Percentiles rank a stretch among this genome's conserved stretches.
Conservation (phyloP, 2,888 invertebrate species). For the Tetramorium bicarinatum region DNA sequence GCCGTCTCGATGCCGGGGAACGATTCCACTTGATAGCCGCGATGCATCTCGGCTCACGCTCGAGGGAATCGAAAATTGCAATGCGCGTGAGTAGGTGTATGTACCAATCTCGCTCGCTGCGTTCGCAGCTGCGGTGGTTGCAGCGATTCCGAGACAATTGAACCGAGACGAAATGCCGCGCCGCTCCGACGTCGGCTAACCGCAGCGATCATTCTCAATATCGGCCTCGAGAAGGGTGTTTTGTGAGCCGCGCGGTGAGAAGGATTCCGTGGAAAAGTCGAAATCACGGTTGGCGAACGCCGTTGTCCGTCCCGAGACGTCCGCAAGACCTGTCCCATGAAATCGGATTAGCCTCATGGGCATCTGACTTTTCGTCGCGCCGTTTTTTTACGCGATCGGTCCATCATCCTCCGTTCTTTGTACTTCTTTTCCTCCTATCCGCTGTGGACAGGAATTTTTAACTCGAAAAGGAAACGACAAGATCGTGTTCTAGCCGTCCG, state of each 20-base stretch:
- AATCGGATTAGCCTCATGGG: constrained; percentile 52
- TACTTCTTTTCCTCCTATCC: constrained; percentile 9
- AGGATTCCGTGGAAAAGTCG: constrained; percentile 51
- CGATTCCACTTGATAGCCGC: constrained; percentile 21
- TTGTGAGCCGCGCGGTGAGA: not conserved
- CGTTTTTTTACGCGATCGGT: constrained; percentile 50
- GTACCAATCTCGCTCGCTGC: constrained; percentile 37
- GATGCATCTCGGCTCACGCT: constrained; percentile 27
- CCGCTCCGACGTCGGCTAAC: constrained; percentile 63
- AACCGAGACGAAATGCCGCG: constrained; percentile 63
- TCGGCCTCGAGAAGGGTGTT: constrained; percentile 32
- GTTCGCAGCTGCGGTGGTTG: constrained; percentile 49
- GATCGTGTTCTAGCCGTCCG: constrained; percentile 1
- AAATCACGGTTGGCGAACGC: constrained; percentile 40
- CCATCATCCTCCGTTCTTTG: constrained; percentile 21
- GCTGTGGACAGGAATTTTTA: constrained; percentile 50
- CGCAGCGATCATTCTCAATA: constrained; percentile 70
- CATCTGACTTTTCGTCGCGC: constrained; percentile 61
- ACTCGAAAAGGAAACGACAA: constrained; percentile 45
- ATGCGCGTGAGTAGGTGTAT: constrained; percentile 42
- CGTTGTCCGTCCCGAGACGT: not conserved
- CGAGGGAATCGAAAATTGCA: constrained; percentile 59
- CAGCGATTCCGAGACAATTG: constrained; percentile 66
- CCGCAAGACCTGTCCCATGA: constrained; percentile 46
- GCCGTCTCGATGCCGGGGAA: not conserved